phyloP scores from a whole-genome alignment of 37 sponge, comb jelly and placozoan species.

The Diacarnus erythraeanus region DNA sequence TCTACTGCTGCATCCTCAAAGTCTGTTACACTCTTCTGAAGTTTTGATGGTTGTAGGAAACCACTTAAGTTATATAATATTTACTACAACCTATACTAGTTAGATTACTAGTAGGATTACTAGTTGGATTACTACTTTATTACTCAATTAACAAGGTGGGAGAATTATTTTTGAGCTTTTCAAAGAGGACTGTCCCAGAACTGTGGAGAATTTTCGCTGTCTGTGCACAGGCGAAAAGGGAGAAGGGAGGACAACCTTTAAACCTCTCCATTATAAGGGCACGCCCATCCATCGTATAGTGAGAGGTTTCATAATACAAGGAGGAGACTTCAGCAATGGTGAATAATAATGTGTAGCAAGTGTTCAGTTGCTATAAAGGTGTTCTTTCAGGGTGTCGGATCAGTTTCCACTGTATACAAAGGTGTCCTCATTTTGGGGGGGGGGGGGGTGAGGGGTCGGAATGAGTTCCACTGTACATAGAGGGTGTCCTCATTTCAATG shows the following conservation, averaged over 20 bases:
- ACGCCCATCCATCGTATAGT: constrained; percentile 91
- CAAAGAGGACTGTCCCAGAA: constrained; percentile 76
- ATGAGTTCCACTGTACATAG: background rate
- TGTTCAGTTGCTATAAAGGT: background rate
- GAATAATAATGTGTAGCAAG: constrained; percentile 5
- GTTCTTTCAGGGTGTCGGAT: too few relatives aligned
- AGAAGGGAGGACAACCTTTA: constrained; percentile 78
- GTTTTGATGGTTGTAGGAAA: background rate
- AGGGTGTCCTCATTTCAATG: background rate
- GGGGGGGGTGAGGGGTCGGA: too few relatives aligned
- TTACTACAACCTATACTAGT: too few relatives aligned
- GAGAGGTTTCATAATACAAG: constrained; percentile 94
- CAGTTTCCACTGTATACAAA: too few relatives aligned
- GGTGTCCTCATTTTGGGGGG: too few relatives aligned
- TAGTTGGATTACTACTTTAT: too few relatives aligned
- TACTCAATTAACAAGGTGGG: constrained; percentile 46
- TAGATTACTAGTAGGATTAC: too few relatives aligned
- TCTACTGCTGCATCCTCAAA: too few relatives aligned
- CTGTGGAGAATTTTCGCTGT: constrained; percentile 94
- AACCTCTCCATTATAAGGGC: constrained; percentile 87
- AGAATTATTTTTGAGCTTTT: constrained; percentile 93
- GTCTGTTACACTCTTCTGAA: too few relatives aligned
- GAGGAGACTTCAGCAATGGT: constrained; percentile 95
- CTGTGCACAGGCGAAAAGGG: constrained; percentile 98
- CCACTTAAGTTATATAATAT: background rate